Conservation (phyloP, 2,797 vertebrate species). For the Phyllotis vaccarum region DNA sequence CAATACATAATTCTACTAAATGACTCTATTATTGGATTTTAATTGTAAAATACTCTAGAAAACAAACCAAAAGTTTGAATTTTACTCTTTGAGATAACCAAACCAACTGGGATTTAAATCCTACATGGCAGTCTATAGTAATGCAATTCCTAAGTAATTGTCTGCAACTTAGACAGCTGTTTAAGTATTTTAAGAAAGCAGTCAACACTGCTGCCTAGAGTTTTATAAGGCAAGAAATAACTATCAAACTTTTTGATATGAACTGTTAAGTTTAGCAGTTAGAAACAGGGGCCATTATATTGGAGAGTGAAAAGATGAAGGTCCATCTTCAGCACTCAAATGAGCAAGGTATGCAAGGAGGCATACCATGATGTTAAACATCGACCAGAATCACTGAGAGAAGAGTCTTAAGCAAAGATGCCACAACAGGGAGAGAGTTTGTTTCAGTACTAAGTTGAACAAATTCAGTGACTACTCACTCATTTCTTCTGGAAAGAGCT, state of each 20-base stretch:
- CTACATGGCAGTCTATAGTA: not conserved
- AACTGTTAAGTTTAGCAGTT: not conserved
- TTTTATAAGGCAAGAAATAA: conserved; percentile 1
- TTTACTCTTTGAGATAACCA: not conserved
- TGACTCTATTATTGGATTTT: not conserved
- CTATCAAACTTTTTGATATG: not conserved
- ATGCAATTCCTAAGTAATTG: not conserved
- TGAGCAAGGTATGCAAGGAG: not conserved
- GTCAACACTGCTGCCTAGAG: not conserved
- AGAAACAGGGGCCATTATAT: not conserved
- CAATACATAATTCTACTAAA: not conserved
- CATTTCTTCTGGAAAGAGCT: not conserved
- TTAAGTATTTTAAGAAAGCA: conserved; percentile 28
- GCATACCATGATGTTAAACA: not conserved
- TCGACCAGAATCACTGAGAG: not conserved
- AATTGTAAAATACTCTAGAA: not conserved
- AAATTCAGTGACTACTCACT: too few species aligned
- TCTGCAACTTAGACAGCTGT: not conserved
- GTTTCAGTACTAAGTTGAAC: not conserved
- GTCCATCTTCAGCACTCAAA: not conserved
- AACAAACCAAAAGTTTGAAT: not conserved
- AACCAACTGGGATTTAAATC: not conserved
- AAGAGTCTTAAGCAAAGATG: not conserved
- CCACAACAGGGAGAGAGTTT: not conserved
- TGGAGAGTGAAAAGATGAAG: not conserved